A percentile compares a stretch with the other conserved stretches of the same genome.
phyloP scores from a whole-genome alignment of 2,113 vertebrate species.

The Octodon degus region DNA sequence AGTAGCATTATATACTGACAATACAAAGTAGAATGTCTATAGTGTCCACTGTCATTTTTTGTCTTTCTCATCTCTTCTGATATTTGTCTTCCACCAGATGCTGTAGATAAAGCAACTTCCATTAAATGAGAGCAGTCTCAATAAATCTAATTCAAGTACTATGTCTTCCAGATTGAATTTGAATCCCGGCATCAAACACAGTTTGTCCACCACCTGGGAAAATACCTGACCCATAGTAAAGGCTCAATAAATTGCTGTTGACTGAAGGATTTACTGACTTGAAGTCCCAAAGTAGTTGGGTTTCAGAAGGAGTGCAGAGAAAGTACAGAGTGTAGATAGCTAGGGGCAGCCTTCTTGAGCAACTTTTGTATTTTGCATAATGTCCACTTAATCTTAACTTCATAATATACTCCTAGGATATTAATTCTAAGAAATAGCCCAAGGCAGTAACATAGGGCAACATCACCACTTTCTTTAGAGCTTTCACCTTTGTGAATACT shows the following conservation, averaged over 20 bases:
- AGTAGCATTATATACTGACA: not conserved
- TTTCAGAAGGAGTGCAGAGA: not conserved
- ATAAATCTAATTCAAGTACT: slow-evolving; percentile 34
- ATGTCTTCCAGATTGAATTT: slow-evolving; percentile 42
- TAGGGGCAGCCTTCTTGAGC: not conserved
- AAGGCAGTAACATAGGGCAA: not conserved
- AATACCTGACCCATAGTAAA: slow-evolving; percentile 38
- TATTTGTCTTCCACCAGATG: not conserved
- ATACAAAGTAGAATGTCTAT: not conserved
- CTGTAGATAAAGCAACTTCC: not conserved
- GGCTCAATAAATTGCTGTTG: slow-evolving; percentile 12
- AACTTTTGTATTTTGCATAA: not conserved
- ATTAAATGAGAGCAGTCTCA: not conserved
- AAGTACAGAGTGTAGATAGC: not conserved
- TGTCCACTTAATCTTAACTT: not conserved
- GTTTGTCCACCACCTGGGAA: not conserved
- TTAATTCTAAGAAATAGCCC: not conserved
- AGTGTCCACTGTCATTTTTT: not conserved
- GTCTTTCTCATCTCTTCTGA: not conserved
- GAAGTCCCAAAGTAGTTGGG: not conserved
- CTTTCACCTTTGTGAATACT: not conserved
- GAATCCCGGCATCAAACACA: not conserved
- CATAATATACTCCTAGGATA: not conserved
- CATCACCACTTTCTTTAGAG: not conserved
- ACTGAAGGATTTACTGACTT: not conserved